phyloP scores from a whole-genome alignment of 2,113 vertebrate genomes.

The Syngnathus typhle region DNA sequence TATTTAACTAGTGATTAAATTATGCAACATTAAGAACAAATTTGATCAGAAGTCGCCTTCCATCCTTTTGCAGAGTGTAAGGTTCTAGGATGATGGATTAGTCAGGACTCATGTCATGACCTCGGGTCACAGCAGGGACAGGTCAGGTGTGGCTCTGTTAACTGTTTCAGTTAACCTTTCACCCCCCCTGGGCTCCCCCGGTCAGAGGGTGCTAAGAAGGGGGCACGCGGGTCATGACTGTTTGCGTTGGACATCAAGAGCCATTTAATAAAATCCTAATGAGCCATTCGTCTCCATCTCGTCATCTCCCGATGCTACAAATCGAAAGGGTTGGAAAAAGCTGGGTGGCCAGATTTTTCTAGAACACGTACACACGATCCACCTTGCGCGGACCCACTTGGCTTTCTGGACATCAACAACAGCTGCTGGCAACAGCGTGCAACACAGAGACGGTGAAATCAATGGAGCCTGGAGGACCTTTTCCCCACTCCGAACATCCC shows the following conservation, averaged over 20 bases:
- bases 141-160: conserved; percentile 53
- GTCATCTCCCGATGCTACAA: conserved; percentile 10
- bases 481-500: conserved; percentile 57
- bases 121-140: conserved; percentile 40
- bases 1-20: not conserved
- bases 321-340: conserved; percentile 9
- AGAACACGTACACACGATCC: no score
- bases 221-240: conserved; percentile 49
- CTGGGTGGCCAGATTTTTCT: conserved; percentile 5
- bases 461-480: conserved; percentile 68
- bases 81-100: conserved; percentile 50
- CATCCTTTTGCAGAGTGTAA: conserved; percentile 7
- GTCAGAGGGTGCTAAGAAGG: conserved; percentile 32
- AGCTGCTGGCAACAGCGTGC: conserved; percentile 48
- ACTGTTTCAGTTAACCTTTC: conserved; percentile 53
- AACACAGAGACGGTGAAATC: conserved; percentile 55
- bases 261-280: conserved; percentile 58
- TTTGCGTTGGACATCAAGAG: conserved; percentile 59
- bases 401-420: conserved; percentile 27
- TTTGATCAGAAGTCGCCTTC: not conserved
- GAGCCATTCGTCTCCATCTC: conserved; percentile 60
- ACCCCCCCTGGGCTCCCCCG: conserved; percentile 38
- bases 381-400: conserved; percentile 24
- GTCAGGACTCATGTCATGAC: conserved; percentile 13
- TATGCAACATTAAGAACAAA: not conserved